These are phyloP conservation scores for Petrosia ficiformis DNA, from an alignment of 37 sponge, comb jelly and placozoan species.

Conservation along the genomic window DNA sequence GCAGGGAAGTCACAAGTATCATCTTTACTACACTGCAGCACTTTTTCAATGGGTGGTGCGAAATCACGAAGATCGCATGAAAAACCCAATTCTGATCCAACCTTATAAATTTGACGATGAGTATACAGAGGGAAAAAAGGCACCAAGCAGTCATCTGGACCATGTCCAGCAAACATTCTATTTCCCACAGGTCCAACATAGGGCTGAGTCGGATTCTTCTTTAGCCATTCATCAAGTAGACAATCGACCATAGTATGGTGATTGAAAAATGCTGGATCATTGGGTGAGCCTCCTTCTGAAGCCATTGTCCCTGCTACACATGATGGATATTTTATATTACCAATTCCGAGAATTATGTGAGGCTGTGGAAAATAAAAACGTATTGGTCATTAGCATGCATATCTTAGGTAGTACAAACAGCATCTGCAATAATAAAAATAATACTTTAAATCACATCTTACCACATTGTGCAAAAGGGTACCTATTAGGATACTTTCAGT, in stretches of 20 bases:
- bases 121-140: neutral
- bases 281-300: neutral
- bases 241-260: constrained; percentile 12
- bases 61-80: neutral
- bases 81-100: neutral
- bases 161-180: neutral
- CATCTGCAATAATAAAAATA: too few relatives aligned
- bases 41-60: too few relatives aligned
- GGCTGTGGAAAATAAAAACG: too few relatives aligned
- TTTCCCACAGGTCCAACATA: neutral
- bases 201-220: neutral
- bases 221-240: neutral
- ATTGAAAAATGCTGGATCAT: constrained; percentile 1
- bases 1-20: too few relatives aligned
- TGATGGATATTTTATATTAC: too few relatives aligned
- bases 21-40: too few relatives aligned
- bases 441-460: neutral
- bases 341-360: too few relatives aligned
- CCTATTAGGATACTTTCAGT: neutral
- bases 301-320: constrained; percentile 6
- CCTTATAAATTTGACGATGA: neutral
- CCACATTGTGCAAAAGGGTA: neutral
- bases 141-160: neutral
- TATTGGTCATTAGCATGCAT: too few relatives aligned
- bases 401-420: too few relatives aligned